phyloP scores from a whole-genome alignment of 2,113 vertebrate species.

The Halcyon senegalensis region DNA sequence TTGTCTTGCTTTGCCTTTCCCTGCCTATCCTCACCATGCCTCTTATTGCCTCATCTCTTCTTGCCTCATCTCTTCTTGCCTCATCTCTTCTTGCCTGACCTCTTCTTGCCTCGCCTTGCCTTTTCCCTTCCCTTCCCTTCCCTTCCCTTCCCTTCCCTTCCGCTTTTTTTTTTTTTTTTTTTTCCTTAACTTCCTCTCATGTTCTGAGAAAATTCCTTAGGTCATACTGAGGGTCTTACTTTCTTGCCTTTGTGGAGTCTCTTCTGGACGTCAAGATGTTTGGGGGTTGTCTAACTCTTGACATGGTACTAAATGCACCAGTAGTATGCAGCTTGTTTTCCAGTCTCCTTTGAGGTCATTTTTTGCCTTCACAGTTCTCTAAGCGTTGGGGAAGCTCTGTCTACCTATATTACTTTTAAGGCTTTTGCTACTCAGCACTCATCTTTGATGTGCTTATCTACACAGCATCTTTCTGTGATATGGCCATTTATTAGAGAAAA shows the following conservation, averaged over 20 bases:
- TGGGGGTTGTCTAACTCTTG: no score
- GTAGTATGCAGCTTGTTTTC: background rate
- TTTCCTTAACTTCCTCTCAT: background rate
- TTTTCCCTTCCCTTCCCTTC: background rate
- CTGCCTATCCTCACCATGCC: background rate
- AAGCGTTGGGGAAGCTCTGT: background rate
- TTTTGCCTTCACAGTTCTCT: background rate
- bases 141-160: no score
- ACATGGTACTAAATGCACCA: background rate
- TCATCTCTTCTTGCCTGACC: background rate
- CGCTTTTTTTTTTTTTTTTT: background rate
- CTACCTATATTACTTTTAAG: background rate
- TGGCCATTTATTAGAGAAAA: background rate
- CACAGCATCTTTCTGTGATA: background rate
- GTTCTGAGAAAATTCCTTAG: background rate
- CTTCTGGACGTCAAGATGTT: background rate
- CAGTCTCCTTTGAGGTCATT: background rate
- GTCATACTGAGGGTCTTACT: background rate
- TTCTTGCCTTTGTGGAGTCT: background rate
- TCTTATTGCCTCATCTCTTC: no score
- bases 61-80: background rate
- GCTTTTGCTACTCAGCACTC: background rate
- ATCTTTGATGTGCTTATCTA: background rate
- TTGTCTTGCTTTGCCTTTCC: background rate
- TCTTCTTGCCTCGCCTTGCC: background rate